Percentiles rank a stretch among this genome's conserved stretches.
phyloP scores from a whole-genome alignment of 2,888 invertebrate species.

The Lysandra coridon region DNA sequence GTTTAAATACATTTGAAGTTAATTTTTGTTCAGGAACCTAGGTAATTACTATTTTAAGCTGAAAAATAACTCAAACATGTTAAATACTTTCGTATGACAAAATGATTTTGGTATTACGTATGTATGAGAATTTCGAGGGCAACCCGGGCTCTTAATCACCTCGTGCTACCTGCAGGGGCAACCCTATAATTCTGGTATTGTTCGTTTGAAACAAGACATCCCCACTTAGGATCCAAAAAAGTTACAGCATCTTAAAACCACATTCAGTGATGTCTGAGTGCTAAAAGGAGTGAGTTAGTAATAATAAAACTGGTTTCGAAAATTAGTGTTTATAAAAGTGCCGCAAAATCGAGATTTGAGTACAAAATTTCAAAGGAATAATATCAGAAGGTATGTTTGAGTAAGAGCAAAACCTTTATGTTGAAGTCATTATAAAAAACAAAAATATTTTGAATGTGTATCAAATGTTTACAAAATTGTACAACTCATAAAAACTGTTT shows the following conservation, averaged over 20 bases:
- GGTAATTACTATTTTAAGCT: too few species aligned
- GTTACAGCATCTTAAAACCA: not conserved
- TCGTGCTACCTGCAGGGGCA: not conserved
- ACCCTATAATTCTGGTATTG: not conserved
- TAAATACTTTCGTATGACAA: too few species aligned
- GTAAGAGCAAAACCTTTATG: not conserved
- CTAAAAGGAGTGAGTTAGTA: not conserved
- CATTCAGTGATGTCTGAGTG: not conserved
- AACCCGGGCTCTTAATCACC: not conserved
- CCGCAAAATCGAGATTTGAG: not conserved
- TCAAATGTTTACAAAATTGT: not conserved
- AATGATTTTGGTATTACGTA: too few species aligned
- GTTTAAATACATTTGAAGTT: too few species aligned
- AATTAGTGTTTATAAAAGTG: not conserved
- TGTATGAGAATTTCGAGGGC: too few species aligned
- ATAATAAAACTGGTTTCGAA: not conserved
- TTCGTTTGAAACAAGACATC: not conserved
- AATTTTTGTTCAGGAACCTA: too few species aligned
- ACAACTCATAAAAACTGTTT: not conserved
- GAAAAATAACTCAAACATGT: too few species aligned
- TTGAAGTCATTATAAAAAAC: not conserved
- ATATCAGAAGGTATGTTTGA: not conserved
- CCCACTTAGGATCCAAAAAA: not conserved
- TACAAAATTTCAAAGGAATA: not conserved
- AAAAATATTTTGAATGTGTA: not conserved